These are phyloP conservation scores for Merluccius polli DNA, from an alignment of 2,797 vertebrate genomes.

Conservation along the genomic window DNA sequence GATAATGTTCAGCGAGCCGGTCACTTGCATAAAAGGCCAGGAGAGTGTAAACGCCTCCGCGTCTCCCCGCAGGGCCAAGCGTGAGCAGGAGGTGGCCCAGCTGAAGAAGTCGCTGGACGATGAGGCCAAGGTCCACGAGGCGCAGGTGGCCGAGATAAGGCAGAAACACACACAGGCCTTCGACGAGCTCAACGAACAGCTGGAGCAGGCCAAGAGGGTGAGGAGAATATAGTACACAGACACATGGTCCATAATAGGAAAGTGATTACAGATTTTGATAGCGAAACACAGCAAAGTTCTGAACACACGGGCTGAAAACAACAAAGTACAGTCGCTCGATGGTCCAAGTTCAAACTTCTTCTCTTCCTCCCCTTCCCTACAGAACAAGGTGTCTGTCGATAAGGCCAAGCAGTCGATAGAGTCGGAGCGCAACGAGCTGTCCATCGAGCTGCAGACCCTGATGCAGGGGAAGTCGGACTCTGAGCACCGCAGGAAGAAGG, in stretches of 20 bases:
- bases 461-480: slow-evolving; percentile 88
- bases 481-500: slow-evolving; percentile 92
- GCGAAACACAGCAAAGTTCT: too few species aligned
- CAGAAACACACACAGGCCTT: slow-evolving; percentile 93
- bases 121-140: slow-evolving; percentile 85
- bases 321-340: background rate
- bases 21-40: too few species aligned
- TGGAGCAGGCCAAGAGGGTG: slow-evolving; percentile 96
- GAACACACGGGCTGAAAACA: too few species aligned
- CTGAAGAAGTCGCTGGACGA: slow-evolving; percentile 92
- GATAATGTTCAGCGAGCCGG: too few species aligned
- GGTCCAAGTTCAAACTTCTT: background rate
- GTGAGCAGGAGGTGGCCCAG: slow-evolving; percentile 90
- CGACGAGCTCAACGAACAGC: slow-evolving; percentile 92
- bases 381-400: slow-evolving; percentile 94
- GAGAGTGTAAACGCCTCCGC: background rate
- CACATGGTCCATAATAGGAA: background rate
- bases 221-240: background rate
- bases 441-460: slow-evolving; percentile 88
- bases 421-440: slow-evolving; percentile 86
- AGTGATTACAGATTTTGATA: too few species aligned
- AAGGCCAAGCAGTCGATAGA: slow-evolving; percentile 94
- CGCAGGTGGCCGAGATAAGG: slow-evolving; percentile 86
- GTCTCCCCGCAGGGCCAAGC: slow-evolving; percentile 75
- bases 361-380: background rate